Conservation (phyloP, 37 sponge, comb jelly and placozoan genomes). For the Aplysina aerophoba region DNA sequence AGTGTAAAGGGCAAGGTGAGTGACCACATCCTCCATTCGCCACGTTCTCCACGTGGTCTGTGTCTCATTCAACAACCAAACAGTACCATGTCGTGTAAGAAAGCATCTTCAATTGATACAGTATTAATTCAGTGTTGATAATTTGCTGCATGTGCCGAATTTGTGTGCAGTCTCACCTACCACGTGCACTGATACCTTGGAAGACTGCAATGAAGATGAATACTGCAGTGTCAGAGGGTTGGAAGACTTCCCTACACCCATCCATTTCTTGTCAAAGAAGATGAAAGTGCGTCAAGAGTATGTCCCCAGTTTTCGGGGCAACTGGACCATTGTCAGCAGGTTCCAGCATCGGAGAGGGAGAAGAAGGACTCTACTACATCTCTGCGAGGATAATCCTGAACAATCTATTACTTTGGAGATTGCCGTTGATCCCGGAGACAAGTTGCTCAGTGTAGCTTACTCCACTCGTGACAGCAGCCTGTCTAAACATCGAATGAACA, state of each 20-base stretch:
- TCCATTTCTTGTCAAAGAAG: neutral
- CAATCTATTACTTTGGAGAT: neutral
- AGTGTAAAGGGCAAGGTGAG: neutral
- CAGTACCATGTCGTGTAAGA: too few species aligned
- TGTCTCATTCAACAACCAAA: too few species aligned
- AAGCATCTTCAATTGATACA: too few species aligned
- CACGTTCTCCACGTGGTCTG: too few species aligned
- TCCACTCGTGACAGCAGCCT: neutral
- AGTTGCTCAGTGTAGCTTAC: neutral
- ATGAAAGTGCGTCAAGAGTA: neutral
- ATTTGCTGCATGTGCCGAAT: too few species aligned
- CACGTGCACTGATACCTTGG: neutral
- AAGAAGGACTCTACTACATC: neutral
- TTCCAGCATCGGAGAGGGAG: neutral
- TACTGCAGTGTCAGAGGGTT: neutral
- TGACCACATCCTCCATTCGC: neutral
- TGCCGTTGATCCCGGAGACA: neutral
- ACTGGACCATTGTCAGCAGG: constrained; percentile 12
- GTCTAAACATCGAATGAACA: neutral
- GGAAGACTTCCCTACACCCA: neutral
- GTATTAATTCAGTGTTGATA: too few species aligned
- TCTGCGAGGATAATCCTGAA: neutral
- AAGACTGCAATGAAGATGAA: neutral
- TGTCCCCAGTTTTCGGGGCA: neutral
- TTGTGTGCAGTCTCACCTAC: neutral